Base-by-base conservation (phyloP, 2,888 invertebrate species). In the Cremastobaeus sp. region DNA sequence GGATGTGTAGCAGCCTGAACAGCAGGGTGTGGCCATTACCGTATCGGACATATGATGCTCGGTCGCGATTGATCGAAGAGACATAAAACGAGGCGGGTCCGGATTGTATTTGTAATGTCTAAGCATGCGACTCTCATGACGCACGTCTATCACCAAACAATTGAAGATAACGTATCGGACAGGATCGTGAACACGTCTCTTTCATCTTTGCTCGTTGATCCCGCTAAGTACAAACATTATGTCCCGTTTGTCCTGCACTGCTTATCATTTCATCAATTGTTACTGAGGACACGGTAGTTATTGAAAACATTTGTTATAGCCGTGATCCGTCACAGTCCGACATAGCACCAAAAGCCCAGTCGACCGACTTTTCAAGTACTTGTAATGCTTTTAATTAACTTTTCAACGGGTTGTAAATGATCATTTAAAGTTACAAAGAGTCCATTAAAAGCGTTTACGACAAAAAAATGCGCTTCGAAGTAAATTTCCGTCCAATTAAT, bases 51-150 rank as follows among this genome's bases (percentile, higher is more conserved):
- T 48, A 76, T 68, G 72, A 76, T 71, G 75, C 64, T 77, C 72
- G 62, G 74, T 78, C 68, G 77, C 77, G 77, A 79, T 69, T 77
- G 79, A 81, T 80, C 74, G 77, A 77, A 74, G 69, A 77, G 79
- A 82, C 81, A 77, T 74, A 74, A 80, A 82, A 78, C 57, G 57
- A 76, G 80, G 77, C 48, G 79, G 73, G 77, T 72, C 76, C 74
- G 71, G 41, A 71, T 64, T 55, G 62, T 55, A 55, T 62, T 73
- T 57, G 65, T 70, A 57, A 66, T 66, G 43, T 62, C 54, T 66
- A 66, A 66, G 76, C 76, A 48, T 76, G 77, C 72, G 65, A 76
- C 50, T 76, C 66, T 74, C 76, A 60, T 76, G 76, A 72, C 74
- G 70, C 69, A 75, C 59, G 74, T 76, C 68, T 47, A 50, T 74